Evolutionary conservation across 1,140 invertebrate species (phyloP), one percentile per base, ranked within the genome.

Genomic region (Saccostrea cuccullata): DNA sequence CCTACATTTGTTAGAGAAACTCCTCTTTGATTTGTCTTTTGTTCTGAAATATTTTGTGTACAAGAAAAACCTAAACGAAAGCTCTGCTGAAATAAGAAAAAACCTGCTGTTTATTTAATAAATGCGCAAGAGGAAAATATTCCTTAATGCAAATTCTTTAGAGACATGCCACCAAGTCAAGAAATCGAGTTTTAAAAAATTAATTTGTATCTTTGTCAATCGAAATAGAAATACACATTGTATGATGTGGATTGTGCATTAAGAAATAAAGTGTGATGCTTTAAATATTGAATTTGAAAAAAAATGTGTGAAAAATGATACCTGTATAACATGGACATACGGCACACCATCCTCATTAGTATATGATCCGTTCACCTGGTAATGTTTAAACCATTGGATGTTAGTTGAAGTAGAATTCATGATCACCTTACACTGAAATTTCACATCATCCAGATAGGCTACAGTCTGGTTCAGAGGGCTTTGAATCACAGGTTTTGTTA

Each of bases 401-500:
- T 96, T 96, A 86, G 96, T 97, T 94, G 97, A 97, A 84, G 97
- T 95, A 36, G 92, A 91, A 93, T 97, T 97, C 0, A 98, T 97
- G 0, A 98, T 94, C 89, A 98, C 96, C 92, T 96, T 95, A 94
- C 98, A 98, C 92, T 95, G 96, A 93, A 98, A 96, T 85, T 92
- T 96, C 20, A 96, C 96, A 87, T 96, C 96, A 89, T 96, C 95
- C 55, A 97, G 97, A 86, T 97, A 95, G 86, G 96, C 88, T 82
- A 96, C 96, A 0, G 97, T 98, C 86, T 96, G 96, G 92, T 98
- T 98, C 90, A 95, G 95, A 17, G 93, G 94, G 1, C 96, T 95
- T 91, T 96, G 96, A 93, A 98, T 95, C 87, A 98, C 97, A 84
- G 98, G 98, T 87, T 96, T 96, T 91, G 97, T 96, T 91, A 96